phyloP scores from a whole-genome alignment of 1,140 invertebrate species.

The Lutraria rhynchaena region DNA sequence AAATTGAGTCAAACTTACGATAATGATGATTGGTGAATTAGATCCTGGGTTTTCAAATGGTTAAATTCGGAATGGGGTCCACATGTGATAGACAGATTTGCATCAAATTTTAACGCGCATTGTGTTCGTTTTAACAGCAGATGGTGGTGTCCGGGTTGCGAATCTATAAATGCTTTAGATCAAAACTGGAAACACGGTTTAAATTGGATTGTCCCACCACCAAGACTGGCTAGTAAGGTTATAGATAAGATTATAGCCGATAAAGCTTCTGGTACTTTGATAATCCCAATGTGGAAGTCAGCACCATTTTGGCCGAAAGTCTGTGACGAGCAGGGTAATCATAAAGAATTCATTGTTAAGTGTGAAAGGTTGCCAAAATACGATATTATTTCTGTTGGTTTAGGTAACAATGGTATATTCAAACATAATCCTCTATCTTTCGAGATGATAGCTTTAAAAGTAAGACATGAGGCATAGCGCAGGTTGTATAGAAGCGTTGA shows the following conservation, averaged over 20 bases:
- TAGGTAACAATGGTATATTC: slow-evolving; percentile 21
- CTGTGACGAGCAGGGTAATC: too few relatives aligned
- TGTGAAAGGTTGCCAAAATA: not conserved
- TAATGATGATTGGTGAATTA: slow-evolving; percentile 49
- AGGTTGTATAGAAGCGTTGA: not conserved
- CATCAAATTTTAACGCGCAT: too few relatives aligned
- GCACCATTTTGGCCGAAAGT: too few relatives aligned
- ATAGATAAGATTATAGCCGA: too few relatives aligned
- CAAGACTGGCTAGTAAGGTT: too few relatives aligned
- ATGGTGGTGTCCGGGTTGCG: slow-evolving; percentile 34
- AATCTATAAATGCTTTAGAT: too few relatives aligned
- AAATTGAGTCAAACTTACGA: slow-evolving; percentile 21
- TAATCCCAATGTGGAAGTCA: too few relatives aligned
- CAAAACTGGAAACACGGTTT: too few relatives aligned
- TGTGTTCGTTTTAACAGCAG: slow-evolving; percentile 43
- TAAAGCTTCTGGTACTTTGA: too few relatives aligned
- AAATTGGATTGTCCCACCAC: too few relatives aligned
- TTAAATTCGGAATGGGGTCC: slow-evolving; percentile 38
- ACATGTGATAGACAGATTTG: too few relatives aligned
- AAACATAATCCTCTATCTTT: not conserved
- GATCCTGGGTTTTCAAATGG: slow-evolving; percentile 28
- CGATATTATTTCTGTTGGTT: slow-evolving; percentile 8
- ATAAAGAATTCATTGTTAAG: not conserved
- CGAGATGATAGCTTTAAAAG: not conserved
- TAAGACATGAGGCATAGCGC: not conserved